A percentile compares a stretch with the other conserved stretches of the same genome.
Evolutionary conservation across 1,140 invertebrate species (phyloP).

Genomic region (Drosophila yakuba): DNA sequence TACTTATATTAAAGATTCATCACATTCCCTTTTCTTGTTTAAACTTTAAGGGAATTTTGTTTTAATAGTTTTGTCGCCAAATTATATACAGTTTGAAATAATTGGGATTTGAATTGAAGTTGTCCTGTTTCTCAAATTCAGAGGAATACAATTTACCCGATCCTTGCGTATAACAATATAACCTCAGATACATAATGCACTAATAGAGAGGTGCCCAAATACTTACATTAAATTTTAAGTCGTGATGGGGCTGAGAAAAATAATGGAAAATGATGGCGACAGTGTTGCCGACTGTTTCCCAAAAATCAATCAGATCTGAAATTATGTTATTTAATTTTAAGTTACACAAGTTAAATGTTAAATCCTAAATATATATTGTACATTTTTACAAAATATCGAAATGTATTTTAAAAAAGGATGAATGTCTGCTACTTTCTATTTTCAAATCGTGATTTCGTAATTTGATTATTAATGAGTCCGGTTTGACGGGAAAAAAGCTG

Average conservation of each 20-base stretch:
- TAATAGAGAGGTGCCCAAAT: conserved; percentile 8
- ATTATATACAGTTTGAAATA: neutral
- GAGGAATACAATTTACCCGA: neutral
- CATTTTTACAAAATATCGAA: too few relatives aligned
- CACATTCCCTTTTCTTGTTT: too few relatives aligned
- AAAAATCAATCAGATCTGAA: too few relatives aligned
- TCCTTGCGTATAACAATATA: conserved; percentile 2
- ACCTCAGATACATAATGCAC: conserved; percentile 8
- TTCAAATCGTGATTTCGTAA: too few relatives aligned
- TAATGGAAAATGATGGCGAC: neutral
- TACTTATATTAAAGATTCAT: too few relatives aligned
- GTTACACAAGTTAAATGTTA: too few relatives aligned
- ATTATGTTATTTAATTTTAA: too few relatives aligned
- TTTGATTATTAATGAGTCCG: too few relatives aligned
- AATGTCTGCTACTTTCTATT: too few relatives aligned
- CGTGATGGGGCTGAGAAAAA: neutral
- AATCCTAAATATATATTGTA: too few relatives aligned
- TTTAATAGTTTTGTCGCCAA: neutral
- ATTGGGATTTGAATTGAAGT: neutral
- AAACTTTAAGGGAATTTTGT: neutral
- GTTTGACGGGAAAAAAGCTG: too few relatives aligned
- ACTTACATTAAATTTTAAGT: neutral
- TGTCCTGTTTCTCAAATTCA: neutral
- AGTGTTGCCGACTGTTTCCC: neutral
- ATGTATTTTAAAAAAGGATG: too few relatives aligned